These are phyloP conservation scores for Sitta carolinensis DNA, from an alignment of 2,797 vertebrate species.

Conservation along the genomic window DNA sequence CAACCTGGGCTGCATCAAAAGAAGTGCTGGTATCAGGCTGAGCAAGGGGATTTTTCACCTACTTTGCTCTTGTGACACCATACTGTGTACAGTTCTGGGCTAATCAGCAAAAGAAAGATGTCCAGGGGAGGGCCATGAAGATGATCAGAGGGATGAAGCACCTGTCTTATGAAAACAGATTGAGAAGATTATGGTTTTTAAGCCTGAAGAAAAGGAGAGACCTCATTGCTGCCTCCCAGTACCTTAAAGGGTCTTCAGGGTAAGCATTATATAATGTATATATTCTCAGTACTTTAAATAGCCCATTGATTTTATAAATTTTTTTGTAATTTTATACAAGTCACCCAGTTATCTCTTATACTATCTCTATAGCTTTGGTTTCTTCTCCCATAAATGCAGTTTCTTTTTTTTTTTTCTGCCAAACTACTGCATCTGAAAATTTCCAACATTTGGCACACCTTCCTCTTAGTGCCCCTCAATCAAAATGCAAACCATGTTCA, in stretches of 20 bases:
- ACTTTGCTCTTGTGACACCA: background rate
- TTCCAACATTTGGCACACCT: background rate
- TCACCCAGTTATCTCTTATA: background rate
- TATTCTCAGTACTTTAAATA: background rate
- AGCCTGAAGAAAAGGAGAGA: background rate
- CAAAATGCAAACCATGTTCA: background rate
- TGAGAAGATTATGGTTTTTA: background rate
- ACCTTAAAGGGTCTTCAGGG: rapidly evolving
- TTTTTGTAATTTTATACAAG: background rate
- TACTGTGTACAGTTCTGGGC: background rate
- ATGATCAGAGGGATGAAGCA: background rate
- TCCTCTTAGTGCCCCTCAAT: background rate
- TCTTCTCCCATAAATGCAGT: background rate
- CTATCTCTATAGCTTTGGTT: background rate
- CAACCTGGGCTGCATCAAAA: background rate
- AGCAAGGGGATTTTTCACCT: background rate
- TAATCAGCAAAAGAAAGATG: background rate
- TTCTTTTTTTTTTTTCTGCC: background rate
- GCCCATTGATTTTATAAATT: background rate
- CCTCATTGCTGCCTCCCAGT: background rate
- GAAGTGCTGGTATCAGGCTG: background rate
- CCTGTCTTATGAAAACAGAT: background rate
- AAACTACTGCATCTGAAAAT: background rate
- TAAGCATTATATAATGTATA: background rate
- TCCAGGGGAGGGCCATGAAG: background rate